These are phyloP conservation scores for Sepiola atlantica DNA, from an alignment of 2,888 invertebrate species.

Conservation along the genomic window DNA sequence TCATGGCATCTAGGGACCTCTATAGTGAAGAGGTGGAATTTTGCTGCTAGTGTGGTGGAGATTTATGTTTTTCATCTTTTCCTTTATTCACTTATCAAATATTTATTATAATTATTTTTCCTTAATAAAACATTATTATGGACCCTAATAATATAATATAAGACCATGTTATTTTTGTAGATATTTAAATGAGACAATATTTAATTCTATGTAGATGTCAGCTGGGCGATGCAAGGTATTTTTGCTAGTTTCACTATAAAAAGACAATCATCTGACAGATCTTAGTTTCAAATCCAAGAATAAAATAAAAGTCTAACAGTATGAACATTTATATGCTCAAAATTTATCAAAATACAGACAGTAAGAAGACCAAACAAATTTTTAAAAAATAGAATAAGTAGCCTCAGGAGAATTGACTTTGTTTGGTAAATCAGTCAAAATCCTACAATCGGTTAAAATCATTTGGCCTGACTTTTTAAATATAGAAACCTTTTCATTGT, in stretches of 20 bases:
- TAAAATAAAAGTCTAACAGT: not conserved
- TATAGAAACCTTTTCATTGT: not conserved
- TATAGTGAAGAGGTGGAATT: too few species aligned
- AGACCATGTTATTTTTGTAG: too few species aligned
- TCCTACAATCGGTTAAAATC: conserved; percentile 32
- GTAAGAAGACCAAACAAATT: not conserved
- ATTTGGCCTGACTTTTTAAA: conserved; percentile 9
- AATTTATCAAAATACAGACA: not conserved
- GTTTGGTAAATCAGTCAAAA: not conserved
- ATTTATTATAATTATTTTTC: too few species aligned
- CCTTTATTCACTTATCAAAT: too few species aligned
- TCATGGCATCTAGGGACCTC: too few species aligned
- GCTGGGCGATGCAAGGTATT: too few species aligned
- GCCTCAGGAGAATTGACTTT: not conserved
- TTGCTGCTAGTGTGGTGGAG: too few species aligned
- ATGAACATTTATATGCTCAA: not conserved
- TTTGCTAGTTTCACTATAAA: not conserved
- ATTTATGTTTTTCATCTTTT: too few species aligned
- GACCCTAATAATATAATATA: too few species aligned
- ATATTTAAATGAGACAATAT: too few species aligned
- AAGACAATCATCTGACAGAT: not conserved
- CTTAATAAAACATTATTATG: too few species aligned
- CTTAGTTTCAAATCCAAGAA: conserved; percentile 19
- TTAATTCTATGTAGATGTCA: too few species aligned
- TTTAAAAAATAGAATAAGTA: not conserved